Evolutionary conservation across 2,888 invertebrate genomes (phyloP), one percentile per base, ranked within the genome.

Genomic region (Quadroppia sp.): DNA sequence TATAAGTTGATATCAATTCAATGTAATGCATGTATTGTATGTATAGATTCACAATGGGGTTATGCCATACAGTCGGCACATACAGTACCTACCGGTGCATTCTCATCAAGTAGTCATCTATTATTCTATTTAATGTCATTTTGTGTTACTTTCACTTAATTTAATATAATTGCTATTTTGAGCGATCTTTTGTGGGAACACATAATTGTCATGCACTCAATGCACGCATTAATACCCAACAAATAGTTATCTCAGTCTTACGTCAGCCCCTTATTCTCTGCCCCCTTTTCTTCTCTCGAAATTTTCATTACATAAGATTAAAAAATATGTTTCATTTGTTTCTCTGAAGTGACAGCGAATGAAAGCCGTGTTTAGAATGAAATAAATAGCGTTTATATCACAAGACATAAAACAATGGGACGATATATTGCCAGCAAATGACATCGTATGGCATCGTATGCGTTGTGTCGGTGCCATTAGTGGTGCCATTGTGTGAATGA

Each of bases 31-130:
- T 11, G 45, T 45, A 45, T 17, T 59, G 15, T 17, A 59, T 30
- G 30, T 59, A 59, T 59, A 59, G 59, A 59, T 59, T 59, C 59
- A 59, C 59, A 59, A 59, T 59, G 30, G 59, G 59, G 59, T 59
- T 59, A 30, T 53, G 53, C 23, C 53, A 20, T 53, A 17, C 23
- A 25, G 53, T 53, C 15, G 45, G 45, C 17, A 15, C 11, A 11
- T 36, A 11, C 36, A 7, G 36, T 36, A 45, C 15, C 15, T 45
- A 45, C 6, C 17, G 45, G 45, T 45, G 45, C 20, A 6, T 9
- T 59, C 59, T 59, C 59, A 59, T 59, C 59, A 59, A 59, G 30
- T 59, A 59, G 59, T 59, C 59, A 59, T 59, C 59, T 59, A 59
- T 59, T 59, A 59, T 59, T 30, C 6, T 30, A 59, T 59, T 59